Conservation (phyloP, 1,140 invertebrate species). For the Adoxophyes honmai region DNA sequence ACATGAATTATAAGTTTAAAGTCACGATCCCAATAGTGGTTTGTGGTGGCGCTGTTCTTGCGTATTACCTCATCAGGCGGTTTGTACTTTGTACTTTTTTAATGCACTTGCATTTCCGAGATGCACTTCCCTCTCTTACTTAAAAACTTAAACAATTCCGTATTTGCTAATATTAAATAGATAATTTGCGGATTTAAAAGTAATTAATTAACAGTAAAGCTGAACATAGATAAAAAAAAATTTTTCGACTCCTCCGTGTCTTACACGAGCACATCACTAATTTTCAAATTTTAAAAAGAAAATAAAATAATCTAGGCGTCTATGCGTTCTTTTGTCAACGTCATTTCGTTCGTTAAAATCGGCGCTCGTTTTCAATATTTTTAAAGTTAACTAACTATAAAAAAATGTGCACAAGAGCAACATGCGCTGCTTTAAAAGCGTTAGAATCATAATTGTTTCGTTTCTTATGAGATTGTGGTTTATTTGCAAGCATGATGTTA, state of each 20-base stretch:
- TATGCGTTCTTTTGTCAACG: conserved; percentile 16
- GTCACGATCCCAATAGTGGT: conserved; percentile 69
- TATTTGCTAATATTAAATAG: too few species aligned
- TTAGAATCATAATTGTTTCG: conserved; percentile 39
- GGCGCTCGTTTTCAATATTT: not conserved
- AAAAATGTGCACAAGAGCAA: conserved; percentile 70
- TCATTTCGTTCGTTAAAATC: conserved; percentile 3
- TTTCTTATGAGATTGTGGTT: conserved; percentile 6
- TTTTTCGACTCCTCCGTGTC: too few species aligned
- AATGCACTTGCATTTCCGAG: not conserved
- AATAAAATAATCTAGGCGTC: conserved; percentile 20
- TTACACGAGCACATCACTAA: conserved; percentile 44
- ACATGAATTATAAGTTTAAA: conserved; percentile 73
- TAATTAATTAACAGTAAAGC: too few species aligned
- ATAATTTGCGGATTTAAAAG: too few species aligned
- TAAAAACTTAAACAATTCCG: too few species aligned
- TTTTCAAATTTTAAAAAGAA: conserved; percentile 28
- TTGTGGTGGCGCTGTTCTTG: conserved; percentile 70
- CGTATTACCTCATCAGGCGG: conserved; percentile 74
- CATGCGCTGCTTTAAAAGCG: conserved; percentile 68
- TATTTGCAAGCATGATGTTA: conserved; percentile 17
- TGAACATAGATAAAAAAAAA: too few species aligned
- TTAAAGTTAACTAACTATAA: conserved; percentile 17
- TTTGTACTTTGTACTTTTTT: conserved; percentile 40
- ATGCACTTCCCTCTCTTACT: too few species aligned